Conservation (phyloP, 2,888 invertebrate genomes). For the Synergus gifuensis region DNA sequence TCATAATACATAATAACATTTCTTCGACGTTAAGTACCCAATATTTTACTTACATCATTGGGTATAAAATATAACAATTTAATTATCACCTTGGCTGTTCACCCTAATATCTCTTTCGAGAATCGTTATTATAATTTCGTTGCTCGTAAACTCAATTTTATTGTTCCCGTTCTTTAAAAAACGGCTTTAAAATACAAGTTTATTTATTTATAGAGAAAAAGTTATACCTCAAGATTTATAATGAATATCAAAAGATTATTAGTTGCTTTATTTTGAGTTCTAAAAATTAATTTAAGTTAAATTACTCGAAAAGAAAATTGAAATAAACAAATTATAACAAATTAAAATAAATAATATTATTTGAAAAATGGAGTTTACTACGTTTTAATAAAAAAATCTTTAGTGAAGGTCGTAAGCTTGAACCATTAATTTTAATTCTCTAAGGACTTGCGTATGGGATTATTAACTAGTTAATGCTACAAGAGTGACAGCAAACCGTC, state of each 20-base stretch:
- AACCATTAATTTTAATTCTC: constrained; percentile 3
- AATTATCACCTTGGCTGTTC: background rate
- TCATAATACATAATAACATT: background rate
- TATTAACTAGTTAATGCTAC: constrained; percentile 15
- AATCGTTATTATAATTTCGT: background rate
- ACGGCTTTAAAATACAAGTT: background rate
- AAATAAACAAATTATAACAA: background rate
- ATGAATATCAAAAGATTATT: no score
- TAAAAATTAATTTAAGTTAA: background rate
- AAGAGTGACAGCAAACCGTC: constrained; percentile 23
- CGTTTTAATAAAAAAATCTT: background rate
- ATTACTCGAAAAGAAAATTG: background rate
- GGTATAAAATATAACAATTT: background rate
- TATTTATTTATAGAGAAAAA: background rate
- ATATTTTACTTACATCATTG: background rate
- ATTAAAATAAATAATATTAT: background rate
- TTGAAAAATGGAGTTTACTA: background rate
- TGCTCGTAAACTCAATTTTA: background rate
- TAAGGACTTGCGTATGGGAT: constrained; percentile 15
- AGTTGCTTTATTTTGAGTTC: no score
- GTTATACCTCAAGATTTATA: no score
- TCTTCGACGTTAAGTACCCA: background rate
- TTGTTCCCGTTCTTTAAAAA: background rate
- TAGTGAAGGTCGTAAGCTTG: constrained; percentile 11
- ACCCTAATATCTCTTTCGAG: background rate